These are phyloP conservation scores for Blastomussa wellsi DNA, from an alignment of 92 coral and sea anemone species.

Conservation along the genomic window DNA sequence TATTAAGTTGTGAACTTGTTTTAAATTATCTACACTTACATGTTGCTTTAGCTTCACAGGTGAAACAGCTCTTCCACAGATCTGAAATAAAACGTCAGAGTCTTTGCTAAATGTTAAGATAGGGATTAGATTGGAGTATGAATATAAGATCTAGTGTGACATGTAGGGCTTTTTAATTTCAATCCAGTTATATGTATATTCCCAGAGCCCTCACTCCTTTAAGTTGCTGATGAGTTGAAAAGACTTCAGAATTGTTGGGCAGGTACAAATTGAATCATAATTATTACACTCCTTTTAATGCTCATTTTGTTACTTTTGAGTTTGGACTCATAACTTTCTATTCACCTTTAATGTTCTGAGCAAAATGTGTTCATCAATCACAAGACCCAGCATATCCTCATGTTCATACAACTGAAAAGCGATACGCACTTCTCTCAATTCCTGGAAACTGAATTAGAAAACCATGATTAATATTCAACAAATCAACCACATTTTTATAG, in stretches of 20 bases:
- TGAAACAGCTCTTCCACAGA: conserved; percentile 89
- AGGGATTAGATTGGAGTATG: too few relatives aligned
- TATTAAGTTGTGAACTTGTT: neutral
- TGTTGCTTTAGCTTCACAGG: conserved; percentile 86
- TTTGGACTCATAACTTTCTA: neutral
- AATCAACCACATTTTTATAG: too few relatives aligned
- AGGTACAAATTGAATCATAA: too few relatives aligned
- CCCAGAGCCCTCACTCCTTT: too few relatives aligned
- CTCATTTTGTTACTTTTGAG: neutral
- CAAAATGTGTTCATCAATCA: conserved; percentile 69
- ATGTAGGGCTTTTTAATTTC: too few relatives aligned
- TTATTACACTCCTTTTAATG: too few relatives aligned
- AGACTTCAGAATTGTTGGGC: too few relatives aligned
- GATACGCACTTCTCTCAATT: conserved; percentile 77
- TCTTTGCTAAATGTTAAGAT: neutral
- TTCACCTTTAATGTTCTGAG: conserved; percentile 84
- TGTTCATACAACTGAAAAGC: conserved; percentile 94
- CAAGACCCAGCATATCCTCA: conserved; percentile 83
- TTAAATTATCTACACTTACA: conserved; percentile 62
- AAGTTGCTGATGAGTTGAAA: too few relatives aligned
- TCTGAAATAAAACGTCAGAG: conserved; percentile 43
- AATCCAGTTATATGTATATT: too few relatives aligned
- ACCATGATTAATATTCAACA: too few relatives aligned
- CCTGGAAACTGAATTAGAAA: conserved; percentile 74
- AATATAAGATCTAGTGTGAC: too few relatives aligned